Base-by-base conservation (phyloP, 1,140 invertebrate genomes). In the Drosophila chauvacae region DNA sequence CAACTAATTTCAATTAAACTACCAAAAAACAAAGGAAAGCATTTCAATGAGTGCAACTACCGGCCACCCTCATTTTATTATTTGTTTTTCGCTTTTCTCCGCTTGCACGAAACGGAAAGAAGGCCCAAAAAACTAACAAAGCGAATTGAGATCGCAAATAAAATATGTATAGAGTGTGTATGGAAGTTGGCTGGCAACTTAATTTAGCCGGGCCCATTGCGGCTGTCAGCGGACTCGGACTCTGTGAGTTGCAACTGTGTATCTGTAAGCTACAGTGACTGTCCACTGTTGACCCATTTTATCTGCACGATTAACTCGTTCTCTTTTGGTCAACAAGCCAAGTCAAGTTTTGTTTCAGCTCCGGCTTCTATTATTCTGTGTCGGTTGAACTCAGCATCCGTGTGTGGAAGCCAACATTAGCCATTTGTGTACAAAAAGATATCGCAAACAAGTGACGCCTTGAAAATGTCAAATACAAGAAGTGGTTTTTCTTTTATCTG, bases 231-330 rank as follows among this genome's bases (percentile, higher is more conserved):
- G 39, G 20, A 65, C 20, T 26, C 56, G 39, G 20, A 65, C 20
- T 26, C 39, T 33, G 62, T 51, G 18, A 51, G 20, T 48, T 62
- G 37, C 53, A 56, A 66, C 42, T 61, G 50, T 73, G 60, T 73
- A 59, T 64, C 30, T 78, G 39, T 47, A 35, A 45, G 55, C 42
- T 57, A 68, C 56, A 61, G 16, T 14, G 20, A 55, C 39, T 47
- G 66, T 55, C 63, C 79, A 71, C 44, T 81, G 66, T 80, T 88
- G 80, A 80, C 84, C 80, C 80, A 88, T 73, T 87, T 88, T 65
- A 80, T 66, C 57, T 70, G 77, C 64, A 71, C 45, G 72, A 74
- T 80, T 84, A 80, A 83, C 77, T 88, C 41, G 77, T 83, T 77
- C 61, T 62, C 33, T 71, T 50, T 44, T 75, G 55, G 50, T 28